Conservation (phyloP, 2,113 vertebrate species). For the Xenotilapia leptura region DNA sequence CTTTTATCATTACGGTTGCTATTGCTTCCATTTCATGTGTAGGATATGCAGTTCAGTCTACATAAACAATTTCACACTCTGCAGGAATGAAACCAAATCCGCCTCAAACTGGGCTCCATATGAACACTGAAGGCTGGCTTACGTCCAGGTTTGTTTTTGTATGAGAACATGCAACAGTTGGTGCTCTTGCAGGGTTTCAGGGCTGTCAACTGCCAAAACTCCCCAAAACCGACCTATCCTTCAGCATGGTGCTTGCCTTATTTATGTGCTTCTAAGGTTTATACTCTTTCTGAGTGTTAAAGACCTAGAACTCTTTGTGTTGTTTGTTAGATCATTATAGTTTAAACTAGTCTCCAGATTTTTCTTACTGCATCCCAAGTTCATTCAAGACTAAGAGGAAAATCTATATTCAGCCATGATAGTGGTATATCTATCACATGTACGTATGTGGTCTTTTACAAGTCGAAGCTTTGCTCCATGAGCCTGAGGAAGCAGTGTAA, state of each 20-base stretch:
- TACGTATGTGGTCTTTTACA: neutral
- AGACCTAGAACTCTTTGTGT: neutral
- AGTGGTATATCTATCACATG: neutral
- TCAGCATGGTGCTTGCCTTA: neutral
- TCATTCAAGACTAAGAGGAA: neutral
- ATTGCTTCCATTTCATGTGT: neutral
- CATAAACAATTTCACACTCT: neutral
- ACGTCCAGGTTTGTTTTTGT: neutral
- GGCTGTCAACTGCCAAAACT: neutral
- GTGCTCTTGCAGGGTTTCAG: neutral
- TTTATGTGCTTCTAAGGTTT: neutral
- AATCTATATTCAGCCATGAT: neutral
- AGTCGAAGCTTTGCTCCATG: neutral
- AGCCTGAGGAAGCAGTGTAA: neutral
- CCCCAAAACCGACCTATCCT: neutral
- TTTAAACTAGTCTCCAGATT: neutral
- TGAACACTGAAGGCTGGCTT: neutral
- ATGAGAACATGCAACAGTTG: neutral
- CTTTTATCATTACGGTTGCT: neutral
- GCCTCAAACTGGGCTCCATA: neutral
- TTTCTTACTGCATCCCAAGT: neutral
- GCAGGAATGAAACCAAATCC: neutral
- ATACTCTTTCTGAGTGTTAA: neutral
- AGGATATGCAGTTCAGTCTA: neutral
- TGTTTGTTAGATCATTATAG: neutral